Evolutionary conservation across 2,888 invertebrate species (phyloP).

Genomic region (Spicauda simplicius): DNA sequence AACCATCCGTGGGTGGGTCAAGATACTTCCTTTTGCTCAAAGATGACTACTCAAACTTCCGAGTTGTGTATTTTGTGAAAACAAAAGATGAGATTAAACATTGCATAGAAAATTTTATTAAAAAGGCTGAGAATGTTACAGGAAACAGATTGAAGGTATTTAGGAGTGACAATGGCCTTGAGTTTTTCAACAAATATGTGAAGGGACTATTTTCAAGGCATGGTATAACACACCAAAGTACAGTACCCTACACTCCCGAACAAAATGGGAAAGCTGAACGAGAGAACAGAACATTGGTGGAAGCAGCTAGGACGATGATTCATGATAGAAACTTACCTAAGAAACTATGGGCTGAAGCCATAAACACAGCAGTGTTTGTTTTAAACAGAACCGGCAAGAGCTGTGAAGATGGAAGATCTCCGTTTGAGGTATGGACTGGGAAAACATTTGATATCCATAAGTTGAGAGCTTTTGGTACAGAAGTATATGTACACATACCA

Average conservation of each 20-base stretch:
- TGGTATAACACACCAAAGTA: constrained; percentile 37
- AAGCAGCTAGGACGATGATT: constrained; percentile 14
- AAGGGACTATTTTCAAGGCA: constrained; percentile 29
- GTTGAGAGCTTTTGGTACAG: constrained; percentile 9
- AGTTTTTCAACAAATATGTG: constrained; percentile 40
- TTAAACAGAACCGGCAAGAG: constrained; percentile 42
- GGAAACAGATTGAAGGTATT: constrained; percentile 35
- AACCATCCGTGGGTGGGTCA: constrained; percentile 42
- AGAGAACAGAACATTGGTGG: constrained; percentile 13
- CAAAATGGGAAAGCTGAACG: constrained; percentile 39
- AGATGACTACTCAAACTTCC: constrained; percentile 45
- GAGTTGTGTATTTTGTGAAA: constrained; percentile 40
- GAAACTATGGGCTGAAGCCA: too few species aligned
- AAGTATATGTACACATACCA: constrained; percentile 21
- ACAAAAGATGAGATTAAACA: constrained; percentile 36
- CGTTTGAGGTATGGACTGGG: constrained; percentile 40
- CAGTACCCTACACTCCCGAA: constrained; percentile 40
- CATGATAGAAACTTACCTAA: constrained; percentile 16
- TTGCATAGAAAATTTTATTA: constrained; percentile 32
- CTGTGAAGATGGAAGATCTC: constrained; percentile 32
- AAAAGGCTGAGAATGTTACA: constrained; percentile 33
- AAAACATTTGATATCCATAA: constrained; percentile 10
- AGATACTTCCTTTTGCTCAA: constrained; percentile 46
- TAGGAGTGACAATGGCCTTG: constrained; percentile 40
- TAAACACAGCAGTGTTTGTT: constrained; percentile 36